Evolutionary conservation across 2,888 invertebrate species (phyloP).

Genomic region (Morpho deidamia): DNA sequence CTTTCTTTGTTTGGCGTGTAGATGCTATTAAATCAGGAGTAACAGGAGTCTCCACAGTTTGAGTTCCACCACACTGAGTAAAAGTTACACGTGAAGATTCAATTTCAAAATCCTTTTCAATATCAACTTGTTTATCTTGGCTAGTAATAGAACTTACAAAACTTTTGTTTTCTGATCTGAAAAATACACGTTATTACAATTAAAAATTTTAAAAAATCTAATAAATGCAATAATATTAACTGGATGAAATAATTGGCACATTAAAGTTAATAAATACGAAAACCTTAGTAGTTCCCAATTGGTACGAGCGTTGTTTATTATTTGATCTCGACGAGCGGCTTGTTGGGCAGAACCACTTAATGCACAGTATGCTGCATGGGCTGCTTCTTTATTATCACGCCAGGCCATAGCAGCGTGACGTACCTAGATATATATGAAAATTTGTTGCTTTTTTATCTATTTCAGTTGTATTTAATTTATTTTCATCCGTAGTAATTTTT

Average conservation of each 20-base stretch:
- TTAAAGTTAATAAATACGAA: not conserved
- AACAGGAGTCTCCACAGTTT: constrained; percentile 41
- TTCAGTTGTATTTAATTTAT: not conserved
- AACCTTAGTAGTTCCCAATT: constrained; percentile 88
- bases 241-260: too few species aligned
- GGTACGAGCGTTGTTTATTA: constrained; percentile 91
- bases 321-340: constrained; percentile 86
- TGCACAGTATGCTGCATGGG: constrained; percentile 82
- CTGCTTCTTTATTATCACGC: constrained; percentile 86
- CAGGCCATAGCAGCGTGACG: constrained; percentile 88
- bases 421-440: constrained; percentile 55
- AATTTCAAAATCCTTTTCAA: constrained; percentile 50
- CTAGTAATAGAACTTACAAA: constrained; percentile 48
- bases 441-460: not conserved
- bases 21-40: constrained; percentile 52
- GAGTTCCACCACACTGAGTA: constrained; percentile 38
- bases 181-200: constrained; percentile 6
- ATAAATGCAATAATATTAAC: too few species aligned
- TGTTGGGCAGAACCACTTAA: constrained; percentile 75
- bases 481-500: constrained; percentile 6
- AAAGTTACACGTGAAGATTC: constrained; percentile 38
- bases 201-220: too few species aligned
- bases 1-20: constrained; percentile 46
- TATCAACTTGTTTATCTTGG: constrained; percentile 46
- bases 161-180: constrained; percentile 82